These are phyloP conservation scores for Drosophila sp. DNA, from an alignment of 1,140 invertebrate species.

Conservation along the genomic window DNA sequence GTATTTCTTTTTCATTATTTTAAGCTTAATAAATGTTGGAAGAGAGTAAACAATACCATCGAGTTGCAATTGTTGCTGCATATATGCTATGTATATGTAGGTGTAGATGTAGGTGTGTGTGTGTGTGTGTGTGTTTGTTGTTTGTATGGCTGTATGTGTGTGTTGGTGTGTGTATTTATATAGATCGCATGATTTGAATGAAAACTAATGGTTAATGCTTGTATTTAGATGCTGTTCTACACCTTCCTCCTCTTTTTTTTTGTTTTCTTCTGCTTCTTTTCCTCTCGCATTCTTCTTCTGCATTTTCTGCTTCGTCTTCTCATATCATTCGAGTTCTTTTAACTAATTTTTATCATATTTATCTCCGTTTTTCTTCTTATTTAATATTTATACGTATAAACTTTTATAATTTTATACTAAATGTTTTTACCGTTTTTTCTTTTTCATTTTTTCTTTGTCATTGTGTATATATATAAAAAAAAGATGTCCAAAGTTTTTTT, in stretches of 20 bases:
- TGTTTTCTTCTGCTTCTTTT: constrained; percentile 23
- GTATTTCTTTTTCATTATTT: constrained; percentile 50
- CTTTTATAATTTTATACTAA: constrained; percentile 82
- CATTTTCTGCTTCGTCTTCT: constrained; percentile 53
- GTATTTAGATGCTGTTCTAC: constrained; percentile 67
- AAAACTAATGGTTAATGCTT: constrained; percentile 78
- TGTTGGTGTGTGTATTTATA: constrained; percentile 52
- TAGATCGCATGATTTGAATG: constrained; percentile 69
- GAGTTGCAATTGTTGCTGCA: constrained; percentile 78
- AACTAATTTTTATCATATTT: constrained; percentile 77
- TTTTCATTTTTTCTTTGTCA: constrained; percentile 54
- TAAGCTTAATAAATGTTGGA: constrained; percentile 82
- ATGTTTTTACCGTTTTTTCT: constrained; percentile 71
- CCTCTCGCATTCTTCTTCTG: constrained; percentile 37
- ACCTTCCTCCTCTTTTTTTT: constrained; percentile 53
- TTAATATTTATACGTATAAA: constrained; percentile 78
- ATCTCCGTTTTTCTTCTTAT: constrained; percentile 44
- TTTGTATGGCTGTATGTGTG: constrained; percentile 40
- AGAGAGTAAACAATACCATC: constrained; percentile 82
- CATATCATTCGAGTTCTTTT: constrained; percentile 75
- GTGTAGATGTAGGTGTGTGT: constrained; percentile 27
- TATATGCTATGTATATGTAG: constrained; percentile 54
- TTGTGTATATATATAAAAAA: constrained; percentile 80
- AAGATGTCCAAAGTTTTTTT: constrained; percentile 80
- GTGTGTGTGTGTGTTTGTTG: constrained; percentile 36